Percentiles rank a stretch among this genome's conserved stretches.
These are phyloP conservation scores for Heliangelus exortis DNA, from an alignment of 2,797 vertebrate species.

Conservation along the genomic window DNA sequence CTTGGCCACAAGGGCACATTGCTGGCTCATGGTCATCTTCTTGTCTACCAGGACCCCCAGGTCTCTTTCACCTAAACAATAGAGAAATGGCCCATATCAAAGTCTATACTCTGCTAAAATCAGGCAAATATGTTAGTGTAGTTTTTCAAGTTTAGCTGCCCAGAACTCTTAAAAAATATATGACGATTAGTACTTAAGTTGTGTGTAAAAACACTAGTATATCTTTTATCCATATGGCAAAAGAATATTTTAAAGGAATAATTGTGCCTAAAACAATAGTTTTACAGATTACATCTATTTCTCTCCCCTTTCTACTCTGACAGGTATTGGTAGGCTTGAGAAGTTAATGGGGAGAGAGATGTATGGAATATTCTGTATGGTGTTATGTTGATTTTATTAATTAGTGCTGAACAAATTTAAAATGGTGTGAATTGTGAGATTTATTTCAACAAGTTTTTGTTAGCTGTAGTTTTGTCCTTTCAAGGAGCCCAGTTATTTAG, in stretches of 20 bases:
- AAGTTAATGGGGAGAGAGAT: not conserved
- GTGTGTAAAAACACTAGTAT: not conserved
- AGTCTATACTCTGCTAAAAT: not conserved
- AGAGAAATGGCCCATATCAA: not conserved
- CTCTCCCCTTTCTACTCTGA: fast-evolving
- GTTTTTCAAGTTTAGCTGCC: not conserved
- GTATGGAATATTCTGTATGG: not conserved
- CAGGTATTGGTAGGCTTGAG: not conserved
- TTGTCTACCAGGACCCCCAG: too few species aligned
- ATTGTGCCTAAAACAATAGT: not conserved
- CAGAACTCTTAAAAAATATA: not conserved
- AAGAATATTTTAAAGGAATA: not conserved
- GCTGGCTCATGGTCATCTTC: too few species aligned
- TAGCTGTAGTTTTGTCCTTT: not conserved
- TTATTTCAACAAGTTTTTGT: not conserved
- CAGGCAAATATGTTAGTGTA: not conserved
- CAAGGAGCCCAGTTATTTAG: not conserved
- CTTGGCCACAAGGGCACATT: too few species aligned
- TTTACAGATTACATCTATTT: not conserved
- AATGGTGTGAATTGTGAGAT: not conserved
- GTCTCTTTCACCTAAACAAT: too few species aligned
- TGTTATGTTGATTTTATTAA: not conserved
- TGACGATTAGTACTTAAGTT: not conserved
- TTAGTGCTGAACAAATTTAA: not conserved
- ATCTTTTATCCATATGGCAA: not conserved